Evolutionary conservation across 1,140 invertebrate species (phyloP), one percentile per base, ranked within the genome.

Genomic region (Drosophila dunni): DNA sequence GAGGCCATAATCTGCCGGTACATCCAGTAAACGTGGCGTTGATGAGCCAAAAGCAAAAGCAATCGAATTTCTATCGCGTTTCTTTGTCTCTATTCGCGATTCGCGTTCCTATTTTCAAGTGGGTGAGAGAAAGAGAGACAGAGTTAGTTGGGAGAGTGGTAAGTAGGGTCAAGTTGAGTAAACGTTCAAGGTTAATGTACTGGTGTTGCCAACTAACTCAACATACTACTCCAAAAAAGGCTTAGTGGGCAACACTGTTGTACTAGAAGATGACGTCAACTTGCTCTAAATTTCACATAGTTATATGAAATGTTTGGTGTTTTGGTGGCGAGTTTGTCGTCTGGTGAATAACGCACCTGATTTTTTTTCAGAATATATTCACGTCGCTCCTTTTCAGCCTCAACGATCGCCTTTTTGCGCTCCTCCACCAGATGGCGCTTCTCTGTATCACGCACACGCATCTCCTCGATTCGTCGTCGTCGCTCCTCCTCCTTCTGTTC

Each of bases 21-120:
- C 84, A 89, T 97, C 97, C 78, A 97, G 93, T 93, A 97, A 96
- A 65, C 97, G 94, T 58, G 97, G 97, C 51, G 97, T 97, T 62
- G 97, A 97, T 83, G 97, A 97, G 44, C 97, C 97, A 93, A 98
- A 98, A 38, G 97, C 97, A 93, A 97, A 98, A 57, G 72, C 88
- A 75, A 94, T 94, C 42, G 93, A 94, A 92, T 94, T 95, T 74
- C 95, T 93, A 86, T 96, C 95, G 83, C 94, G 94, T 80, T 93
- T 94, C 91, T 95, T 96, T 38, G 95, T 94, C 93, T 97, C 97
- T 78, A 97, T 93, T 73, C 96, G 94, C 48, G 96, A 96, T 82
- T 97, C 96, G 69, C 97, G 94, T 91, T 97, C 97, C 93, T 92
- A 10, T 44, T 9, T 6, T 8, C 24, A 29, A 29, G 24, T 29